Evolutionary conservation across 2,797 vertebrate species (phyloP).

Genomic region (Mus spretus): DNA sequence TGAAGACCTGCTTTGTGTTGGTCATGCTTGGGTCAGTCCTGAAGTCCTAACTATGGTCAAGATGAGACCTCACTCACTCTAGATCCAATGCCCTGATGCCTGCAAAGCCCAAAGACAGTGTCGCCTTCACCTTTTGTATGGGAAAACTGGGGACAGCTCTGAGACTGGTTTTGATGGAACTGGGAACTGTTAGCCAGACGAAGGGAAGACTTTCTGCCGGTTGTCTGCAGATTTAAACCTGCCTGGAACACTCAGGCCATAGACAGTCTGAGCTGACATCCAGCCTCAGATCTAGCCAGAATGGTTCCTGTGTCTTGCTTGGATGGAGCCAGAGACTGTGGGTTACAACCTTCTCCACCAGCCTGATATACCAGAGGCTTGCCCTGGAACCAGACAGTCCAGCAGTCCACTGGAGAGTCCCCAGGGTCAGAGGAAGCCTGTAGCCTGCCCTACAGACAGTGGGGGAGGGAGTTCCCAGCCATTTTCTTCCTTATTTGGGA

Average conservation of each 20-base stretch:
- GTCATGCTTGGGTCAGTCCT: background rate
- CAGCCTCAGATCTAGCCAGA: background rate
- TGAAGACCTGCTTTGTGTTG: background rate
- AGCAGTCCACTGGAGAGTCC: background rate
- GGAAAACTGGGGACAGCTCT: background rate
- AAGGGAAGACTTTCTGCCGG: background rate
- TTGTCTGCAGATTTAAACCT: background rate
- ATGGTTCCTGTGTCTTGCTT: background rate
- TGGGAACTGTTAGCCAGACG: background rate
- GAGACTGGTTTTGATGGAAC: background rate
- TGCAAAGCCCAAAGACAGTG: background rate
- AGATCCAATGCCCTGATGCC: background rate
- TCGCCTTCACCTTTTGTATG: background rate
- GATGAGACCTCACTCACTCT: background rate
- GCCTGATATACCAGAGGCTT: constrained; percentile 17
- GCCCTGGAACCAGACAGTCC: background rate
- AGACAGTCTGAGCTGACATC: background rate
- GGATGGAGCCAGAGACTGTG: background rate
- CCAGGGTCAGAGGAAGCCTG: background rate
- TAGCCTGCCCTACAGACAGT: background rate
- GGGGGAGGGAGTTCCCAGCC: background rate
- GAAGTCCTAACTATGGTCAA: background rate
- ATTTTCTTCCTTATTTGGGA: background rate
- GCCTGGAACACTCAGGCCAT: background rate
- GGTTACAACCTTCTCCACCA: background rate